A percentile compares a stretch with the other conserved stretches of the same genome.
Conservation (phyloP, 2,888 invertebrate species). For the Brachyopa scutellaris region DNA sequence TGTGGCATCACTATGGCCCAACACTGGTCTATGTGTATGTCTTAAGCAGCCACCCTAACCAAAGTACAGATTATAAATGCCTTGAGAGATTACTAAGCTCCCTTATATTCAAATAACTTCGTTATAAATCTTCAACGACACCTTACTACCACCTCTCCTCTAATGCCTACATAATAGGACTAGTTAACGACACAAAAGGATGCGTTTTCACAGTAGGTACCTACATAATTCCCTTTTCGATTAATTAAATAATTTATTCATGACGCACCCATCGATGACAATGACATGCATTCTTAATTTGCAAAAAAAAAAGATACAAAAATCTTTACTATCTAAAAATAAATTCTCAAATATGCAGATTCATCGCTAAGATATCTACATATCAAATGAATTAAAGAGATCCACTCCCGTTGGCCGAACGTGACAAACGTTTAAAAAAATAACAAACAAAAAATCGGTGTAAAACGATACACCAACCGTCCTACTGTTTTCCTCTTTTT, state of each 20-base stretch:
- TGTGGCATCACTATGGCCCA: too few species aligned
- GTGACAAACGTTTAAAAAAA: constrained; percentile 47
- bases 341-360: constrained; percentile 62
- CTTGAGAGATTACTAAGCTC: too few species aligned
- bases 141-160: too few species aligned
- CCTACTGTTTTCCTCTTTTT: constrained; percentile 25
- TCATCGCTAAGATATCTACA: constrained; percentile 67
- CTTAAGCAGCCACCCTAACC: too few species aligned
- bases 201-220: constrained; percentile 16
- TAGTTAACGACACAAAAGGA: too few species aligned
- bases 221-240: neutral
- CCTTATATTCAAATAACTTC: too few species aligned
- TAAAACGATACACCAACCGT: constrained; percentile 1
- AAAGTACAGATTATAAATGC: too few species aligned
- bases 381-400: constrained; percentile 64
- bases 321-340: constrained; percentile 50
- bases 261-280: constrained; percentile 62
- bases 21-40: too few species aligned
- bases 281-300: constrained; percentile 58
- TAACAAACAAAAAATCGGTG: neutral
- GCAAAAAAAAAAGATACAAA: constrained; percentile 13
- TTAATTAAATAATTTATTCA: constrained; percentile 69
- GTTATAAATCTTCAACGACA: too few species aligned
- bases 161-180: too few species aligned
- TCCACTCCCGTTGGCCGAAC: constrained; percentile 56